Percentiles rank a stretch among this genome's conserved stretches.
Conservation (phyloP, 2,888 invertebrate species). For the Heliconius ethilla region DNA sequence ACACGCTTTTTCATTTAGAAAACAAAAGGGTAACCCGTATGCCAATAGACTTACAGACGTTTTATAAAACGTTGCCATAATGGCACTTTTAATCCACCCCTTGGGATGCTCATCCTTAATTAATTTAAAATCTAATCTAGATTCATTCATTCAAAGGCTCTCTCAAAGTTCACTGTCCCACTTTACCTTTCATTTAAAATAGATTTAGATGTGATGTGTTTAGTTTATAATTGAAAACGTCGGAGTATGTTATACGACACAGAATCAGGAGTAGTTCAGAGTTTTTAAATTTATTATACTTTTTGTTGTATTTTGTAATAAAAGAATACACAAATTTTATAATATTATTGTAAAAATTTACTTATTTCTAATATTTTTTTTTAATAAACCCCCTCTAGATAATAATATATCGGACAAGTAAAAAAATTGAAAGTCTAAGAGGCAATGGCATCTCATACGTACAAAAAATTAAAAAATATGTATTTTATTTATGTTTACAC, state of each 20-base stretch:
- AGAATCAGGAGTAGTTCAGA: background rate
- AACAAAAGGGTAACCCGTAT: background rate
- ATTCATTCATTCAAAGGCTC: conserved; percentile 32
- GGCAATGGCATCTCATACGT: background rate
- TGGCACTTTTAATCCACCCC: conserved; percentile 14
- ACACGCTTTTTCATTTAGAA: background rate
- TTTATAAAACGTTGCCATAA: conserved; percentile 8
- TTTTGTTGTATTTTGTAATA: background rate
- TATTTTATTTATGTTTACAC: background rate
- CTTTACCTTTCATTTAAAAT: conserved; percentile 21
- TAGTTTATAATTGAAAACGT: conserved; percentile 17
- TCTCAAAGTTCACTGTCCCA: conserved; percentile 19
- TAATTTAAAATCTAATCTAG: conserved; percentile 44
- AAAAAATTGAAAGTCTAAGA: too few relatives aligned
- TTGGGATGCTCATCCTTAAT: conserved; percentile 32
- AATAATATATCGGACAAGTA: too few relatives aligned
- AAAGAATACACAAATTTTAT: background rate
- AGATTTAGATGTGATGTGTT: conserved; percentile 15
- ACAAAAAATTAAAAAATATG: background rate
- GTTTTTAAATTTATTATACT: background rate
- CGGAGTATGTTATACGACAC: background rate
- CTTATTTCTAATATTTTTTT: too few relatives aligned
- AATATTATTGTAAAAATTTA: too few relatives aligned
- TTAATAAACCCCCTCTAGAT: too few relatives aligned
- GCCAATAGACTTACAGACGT: background rate